Evolutionary conservation across 2,797 vertebrate species (phyloP).

Genomic region (Lycodopsis pacificus): DNA sequence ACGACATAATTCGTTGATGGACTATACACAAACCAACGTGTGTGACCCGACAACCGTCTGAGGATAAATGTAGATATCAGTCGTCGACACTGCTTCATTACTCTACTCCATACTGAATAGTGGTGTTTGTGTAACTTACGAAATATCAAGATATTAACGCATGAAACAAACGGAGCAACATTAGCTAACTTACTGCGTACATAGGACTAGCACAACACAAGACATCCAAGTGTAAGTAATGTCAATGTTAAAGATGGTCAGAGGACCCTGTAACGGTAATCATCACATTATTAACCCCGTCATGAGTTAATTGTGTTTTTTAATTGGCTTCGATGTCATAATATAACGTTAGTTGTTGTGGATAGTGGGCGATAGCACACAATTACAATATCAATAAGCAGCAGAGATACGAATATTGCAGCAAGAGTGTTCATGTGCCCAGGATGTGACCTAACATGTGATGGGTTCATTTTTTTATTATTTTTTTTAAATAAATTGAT

Average conservation of each 20-base stretch:
- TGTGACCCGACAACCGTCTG: neutral
- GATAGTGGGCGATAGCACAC: neutral
- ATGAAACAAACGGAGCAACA: neutral
- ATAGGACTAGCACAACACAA: neutral
- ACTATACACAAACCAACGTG: slow-evolving; percentile 61
- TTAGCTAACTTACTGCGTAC: too few species aligned
- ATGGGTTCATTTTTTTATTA: too few species aligned
- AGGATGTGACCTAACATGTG: too few species aligned
- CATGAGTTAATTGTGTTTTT: neutral
- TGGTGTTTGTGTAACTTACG: neutral
- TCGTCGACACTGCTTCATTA: rapidly evolving
- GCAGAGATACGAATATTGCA: too few species aligned
- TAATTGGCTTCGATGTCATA: rapidly evolving
- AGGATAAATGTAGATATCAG: neutral
- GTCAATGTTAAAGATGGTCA: rapidly evolving
- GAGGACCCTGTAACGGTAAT: neutral
- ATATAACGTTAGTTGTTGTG: neutral
- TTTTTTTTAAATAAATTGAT: too few species aligned
- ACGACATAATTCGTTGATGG: slow-evolving; percentile 53
- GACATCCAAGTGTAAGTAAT: slow-evolving; percentile 21
- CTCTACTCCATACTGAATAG: rapidly evolving
- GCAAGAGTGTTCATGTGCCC: too few species aligned
- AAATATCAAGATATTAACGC: neutral
- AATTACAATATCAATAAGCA: neutral
- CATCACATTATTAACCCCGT: neutral